Evolutionary conservation across 2,113 vertebrate species (phyloP).

Genomic region (Columba livia): DNA sequence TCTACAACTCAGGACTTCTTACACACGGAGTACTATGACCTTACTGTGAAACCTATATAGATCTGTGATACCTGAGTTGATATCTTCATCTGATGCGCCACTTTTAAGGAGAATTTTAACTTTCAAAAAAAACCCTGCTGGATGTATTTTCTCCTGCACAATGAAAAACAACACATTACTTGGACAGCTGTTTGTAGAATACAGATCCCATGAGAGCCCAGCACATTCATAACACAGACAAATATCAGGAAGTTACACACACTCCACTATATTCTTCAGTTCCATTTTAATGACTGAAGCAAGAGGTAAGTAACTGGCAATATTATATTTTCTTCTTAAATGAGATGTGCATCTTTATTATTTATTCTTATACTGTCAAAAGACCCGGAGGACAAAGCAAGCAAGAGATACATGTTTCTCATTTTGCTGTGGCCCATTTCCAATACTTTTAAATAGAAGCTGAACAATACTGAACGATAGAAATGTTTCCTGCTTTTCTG

Average conservation of each 20-base stretch:
- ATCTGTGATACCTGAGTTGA: conserved; percentile 79
- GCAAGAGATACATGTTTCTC: neutral
- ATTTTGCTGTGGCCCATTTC: neutral
- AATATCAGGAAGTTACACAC: neutral
- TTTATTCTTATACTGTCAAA: neutral
- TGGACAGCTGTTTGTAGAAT: conserved; percentile 20
- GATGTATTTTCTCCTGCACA: conserved; percentile 80
- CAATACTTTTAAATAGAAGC: neutral
- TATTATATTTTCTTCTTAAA: neutral
- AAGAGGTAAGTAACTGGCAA: neutral
- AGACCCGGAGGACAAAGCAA: neutral
- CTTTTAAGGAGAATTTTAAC: conserved; percentile 85
- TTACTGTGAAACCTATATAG: neutral
- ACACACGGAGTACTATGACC: neutral
- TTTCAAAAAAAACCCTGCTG: conserved; percentile 86
- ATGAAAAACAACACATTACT: conserved; percentile 51
- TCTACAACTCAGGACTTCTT: neutral
- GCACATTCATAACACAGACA: neutral
- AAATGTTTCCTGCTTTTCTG: neutral
- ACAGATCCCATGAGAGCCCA: neutral
- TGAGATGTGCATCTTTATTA: neutral
- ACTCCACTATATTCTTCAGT: neutral
- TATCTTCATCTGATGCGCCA: conserved; percentile 73
- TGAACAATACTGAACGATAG: neutral
- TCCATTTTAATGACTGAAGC: neutral